Evolutionary conservation across 1,140 invertebrate species (phyloP), one percentile per base, ranked within the genome.

Genomic region (Dryas iulia): DNA sequence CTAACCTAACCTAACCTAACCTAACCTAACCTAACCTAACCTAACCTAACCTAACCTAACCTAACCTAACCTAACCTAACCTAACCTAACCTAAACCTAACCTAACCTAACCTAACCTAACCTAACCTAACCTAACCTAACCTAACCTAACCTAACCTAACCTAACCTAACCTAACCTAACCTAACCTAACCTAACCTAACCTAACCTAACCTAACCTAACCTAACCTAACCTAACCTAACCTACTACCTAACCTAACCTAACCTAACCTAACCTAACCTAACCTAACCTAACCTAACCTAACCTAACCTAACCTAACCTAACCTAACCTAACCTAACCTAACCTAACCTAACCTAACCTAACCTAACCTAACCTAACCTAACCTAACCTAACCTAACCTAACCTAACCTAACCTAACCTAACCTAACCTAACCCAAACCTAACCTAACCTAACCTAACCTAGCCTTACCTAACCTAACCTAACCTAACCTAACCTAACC

Each of bases 241-340:
- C n/a, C n/a, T n/a, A n/a, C n/a, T n/a, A 76, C 67, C 64, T 71
- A 74, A 74, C 72, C 72, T 76, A 76, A 72, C 62, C 64, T 63
- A 69, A 72, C 75, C 66, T 75, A 69, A 69, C 75, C 72, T 66
- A 72, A 72, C 73, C 72, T 69, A 73, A 72, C 75, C 75, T 76
- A 79, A 82, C 72, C 78, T 75, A 80, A 81, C 76, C 76, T 69
- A 84, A 83, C 61, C 61, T 64, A 64, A 64, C 61, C 61, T 64
- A 64, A 64, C 62, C 62, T 64, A 64, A 64, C 62, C 61, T 64
- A 64, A 64, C 61, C 61, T 64, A 64, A 53, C 39, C 61, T 63
- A 63, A 63, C 61, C 61, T 63, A 63, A 63, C 61, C 39, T 28
- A 28, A 28, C 26, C 26, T 28, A 28, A 28, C 26, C 26, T 28